Evolutionary conservation across 2,113 vertebrate species (phyloP).

Genomic region (Gymnarchus niloticus): DNA sequence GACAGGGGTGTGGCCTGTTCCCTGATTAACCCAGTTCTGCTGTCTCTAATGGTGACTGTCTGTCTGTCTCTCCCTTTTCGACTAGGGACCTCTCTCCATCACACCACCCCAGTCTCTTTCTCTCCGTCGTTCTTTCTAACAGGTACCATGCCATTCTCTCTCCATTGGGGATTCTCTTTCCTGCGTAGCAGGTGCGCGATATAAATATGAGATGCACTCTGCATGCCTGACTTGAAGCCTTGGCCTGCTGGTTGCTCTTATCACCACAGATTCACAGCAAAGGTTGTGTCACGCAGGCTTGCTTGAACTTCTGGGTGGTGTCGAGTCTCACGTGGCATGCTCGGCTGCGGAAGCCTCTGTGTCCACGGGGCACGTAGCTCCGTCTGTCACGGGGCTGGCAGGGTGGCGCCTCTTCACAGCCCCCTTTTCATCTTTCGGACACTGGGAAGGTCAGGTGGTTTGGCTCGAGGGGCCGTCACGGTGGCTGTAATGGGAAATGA

Average conservation of each 20-base stretch:
- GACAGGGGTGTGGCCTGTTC: no score
- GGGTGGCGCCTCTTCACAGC: not conserved
- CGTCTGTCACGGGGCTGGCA: not conserved
- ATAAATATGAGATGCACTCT: not conserved
- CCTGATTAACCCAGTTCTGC: no score
- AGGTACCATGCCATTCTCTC: no score
- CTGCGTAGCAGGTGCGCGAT: not conserved
- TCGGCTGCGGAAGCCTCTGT: not conserved
- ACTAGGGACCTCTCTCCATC: no score
- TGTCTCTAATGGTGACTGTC: no score
- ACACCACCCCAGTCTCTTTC: no score
- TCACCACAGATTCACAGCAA: not conserved
- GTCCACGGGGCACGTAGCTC: not conserved
- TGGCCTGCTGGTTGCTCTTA: conserved; percentile 38
- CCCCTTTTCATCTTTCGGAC: no score
- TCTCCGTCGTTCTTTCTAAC: no score
- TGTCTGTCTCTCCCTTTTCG: no score
- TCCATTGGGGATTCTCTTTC: not conserved
- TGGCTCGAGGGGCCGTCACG: not conserved
- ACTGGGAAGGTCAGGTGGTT: no score
- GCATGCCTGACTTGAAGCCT: no score
- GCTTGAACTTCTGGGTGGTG: conserved; percentile 31
- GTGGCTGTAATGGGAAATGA: not conserved
- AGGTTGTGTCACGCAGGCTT: no score
- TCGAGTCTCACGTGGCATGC: conserved; percentile 7